Percentiles rank a stretch among this genome's conserved stretches.
These are phyloP conservation scores for Cotesia glomerata DNA, from an alignment of 1,140 invertebrate genomes.

Conservation along the genomic window DNA sequence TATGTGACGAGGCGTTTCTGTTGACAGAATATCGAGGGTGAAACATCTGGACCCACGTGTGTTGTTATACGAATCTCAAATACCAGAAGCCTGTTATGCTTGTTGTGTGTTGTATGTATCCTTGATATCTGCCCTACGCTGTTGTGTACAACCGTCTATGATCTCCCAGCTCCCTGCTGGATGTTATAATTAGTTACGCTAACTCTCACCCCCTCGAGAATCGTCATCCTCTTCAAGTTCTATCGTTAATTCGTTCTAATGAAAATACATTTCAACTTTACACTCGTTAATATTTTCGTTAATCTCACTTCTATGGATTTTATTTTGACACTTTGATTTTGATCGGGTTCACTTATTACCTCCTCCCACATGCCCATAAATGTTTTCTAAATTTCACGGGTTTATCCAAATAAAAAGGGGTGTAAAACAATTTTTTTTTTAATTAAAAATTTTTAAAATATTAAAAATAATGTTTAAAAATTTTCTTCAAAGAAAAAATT, in stretches of 20 bases:
- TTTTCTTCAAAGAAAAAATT: too few relatives aligned
- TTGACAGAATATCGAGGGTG: constrained; percentile 22
- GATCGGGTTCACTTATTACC: background rate
- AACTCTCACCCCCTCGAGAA: constrained; percentile 11
- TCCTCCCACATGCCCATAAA: background rate
- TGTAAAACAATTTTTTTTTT: too few relatives aligned
- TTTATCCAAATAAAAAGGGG: too few relatives aligned
- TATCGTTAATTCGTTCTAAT: constrained; percentile 20
- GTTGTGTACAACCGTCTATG: background rate
- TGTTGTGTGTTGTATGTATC: background rate
- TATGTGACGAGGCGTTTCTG: constrained; percentile 25
- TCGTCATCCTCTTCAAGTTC: constrained; percentile 17
- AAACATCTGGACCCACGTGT: constrained; percentile 32
- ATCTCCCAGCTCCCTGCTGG: background rate
- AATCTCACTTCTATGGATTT: background rate
- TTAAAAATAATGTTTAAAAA: too few relatives aligned
- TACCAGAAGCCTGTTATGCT: constrained; percentile 28
- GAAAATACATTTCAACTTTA: constrained; percentile 19
- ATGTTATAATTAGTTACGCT: constrained; percentile 29
- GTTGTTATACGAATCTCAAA: constrained; percentile 20
- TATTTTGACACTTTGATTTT: background rate
- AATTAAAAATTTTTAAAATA: too few relatives aligned
- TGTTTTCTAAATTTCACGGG: background rate
- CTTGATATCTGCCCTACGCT: background rate
- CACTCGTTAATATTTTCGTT: background rate